Conservation (phyloP, 2,888 invertebrate species). For the Notodonta ziczac region DNA sequence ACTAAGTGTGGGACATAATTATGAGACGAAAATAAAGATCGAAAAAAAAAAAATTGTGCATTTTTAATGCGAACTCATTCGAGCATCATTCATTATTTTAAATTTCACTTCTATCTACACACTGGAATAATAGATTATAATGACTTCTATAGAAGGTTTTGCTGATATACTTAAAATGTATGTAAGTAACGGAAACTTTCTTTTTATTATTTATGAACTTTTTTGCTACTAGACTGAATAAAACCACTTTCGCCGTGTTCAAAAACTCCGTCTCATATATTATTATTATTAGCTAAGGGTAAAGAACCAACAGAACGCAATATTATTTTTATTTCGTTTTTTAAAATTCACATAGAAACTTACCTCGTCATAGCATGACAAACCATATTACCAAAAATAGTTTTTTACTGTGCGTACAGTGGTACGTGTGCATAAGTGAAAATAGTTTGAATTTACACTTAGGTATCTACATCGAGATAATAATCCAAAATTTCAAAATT, state of each 20-base stretch:
- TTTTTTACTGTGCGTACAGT: not conserved
- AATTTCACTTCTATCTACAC: not conserved
- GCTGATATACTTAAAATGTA: not conserved
- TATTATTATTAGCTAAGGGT: too few species aligned
- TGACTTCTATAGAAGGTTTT: constrained; percentile 10
- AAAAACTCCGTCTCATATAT: too few species aligned
- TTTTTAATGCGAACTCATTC: constrained; percentile 20
- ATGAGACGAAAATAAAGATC: not conserved
- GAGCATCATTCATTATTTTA: constrained; percentile 17
- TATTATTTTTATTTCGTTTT: not conserved
- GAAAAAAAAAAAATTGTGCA: not conserved
- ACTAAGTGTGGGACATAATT: not conserved
- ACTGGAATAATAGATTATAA: too few species aligned
- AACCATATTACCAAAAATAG: too few species aligned
- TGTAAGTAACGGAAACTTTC: not conserved
- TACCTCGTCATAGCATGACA: constrained; percentile 1
- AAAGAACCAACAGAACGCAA: too few species aligned
- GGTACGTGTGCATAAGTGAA: too few species aligned
- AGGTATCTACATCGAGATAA: too few species aligned
- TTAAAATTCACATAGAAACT: not conserved
- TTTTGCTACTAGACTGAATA: too few species aligned
- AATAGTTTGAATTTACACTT: too few species aligned
- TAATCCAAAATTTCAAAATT: too few species aligned
- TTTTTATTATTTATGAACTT: not conserved
- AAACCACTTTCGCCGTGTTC: too few species aligned